Base-by-base conservation (phyloP, 2,797 vertebrate genomes). In the Spatula clypeata region DNA sequence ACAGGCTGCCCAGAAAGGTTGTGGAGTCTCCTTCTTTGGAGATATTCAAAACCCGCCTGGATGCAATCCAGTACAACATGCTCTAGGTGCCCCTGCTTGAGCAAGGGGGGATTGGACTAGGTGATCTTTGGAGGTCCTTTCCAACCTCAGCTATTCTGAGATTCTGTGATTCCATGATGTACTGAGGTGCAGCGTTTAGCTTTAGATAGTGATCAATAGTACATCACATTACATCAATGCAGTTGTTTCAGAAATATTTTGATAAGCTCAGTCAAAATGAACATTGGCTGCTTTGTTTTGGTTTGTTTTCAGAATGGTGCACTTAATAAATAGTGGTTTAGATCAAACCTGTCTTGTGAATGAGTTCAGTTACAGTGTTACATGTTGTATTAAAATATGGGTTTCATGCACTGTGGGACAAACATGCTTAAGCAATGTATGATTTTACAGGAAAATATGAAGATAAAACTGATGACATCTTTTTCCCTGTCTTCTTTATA, bases 391-490 rank as follows among this genome's bases (percentile, higher is more conserved):
- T 62, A 61, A 92, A 65, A 23, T 8, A 26, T 4, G 4, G 7
- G 19, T 90, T 77, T 79, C 14, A 47, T 79, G 13, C 2, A 6
- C 49, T 32, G 8, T n/a, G 23, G 27, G 29, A 65, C 27, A 69
- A 88, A 70, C 0, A 4, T 4, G 2, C n/a, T 73, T 0, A 1
- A 91, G 15, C 27, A 75, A 14, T 12, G 6, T 23, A 11, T 36
- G 27, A 66, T 73, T 73, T 76, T 34, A 47, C 29, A 55, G 4
- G 4, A 5, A 29, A 15, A 1, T 6, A 6, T 40, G 45, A 77
- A 23, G 65, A 51, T 31, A 72, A 86, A 86, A n/a, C 0, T 0
- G 0, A 7, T 82, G 31, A 26, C 0, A 5, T 38, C 26, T 38
- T 34, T 49, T 71, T 27, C 24, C 11, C 4, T 15, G 3, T 57